These are phyloP conservation scores for Drosophila ustulata DNA, from an alignment of 2,888 invertebrate genomes.

Conservation along the genomic window DNA sequence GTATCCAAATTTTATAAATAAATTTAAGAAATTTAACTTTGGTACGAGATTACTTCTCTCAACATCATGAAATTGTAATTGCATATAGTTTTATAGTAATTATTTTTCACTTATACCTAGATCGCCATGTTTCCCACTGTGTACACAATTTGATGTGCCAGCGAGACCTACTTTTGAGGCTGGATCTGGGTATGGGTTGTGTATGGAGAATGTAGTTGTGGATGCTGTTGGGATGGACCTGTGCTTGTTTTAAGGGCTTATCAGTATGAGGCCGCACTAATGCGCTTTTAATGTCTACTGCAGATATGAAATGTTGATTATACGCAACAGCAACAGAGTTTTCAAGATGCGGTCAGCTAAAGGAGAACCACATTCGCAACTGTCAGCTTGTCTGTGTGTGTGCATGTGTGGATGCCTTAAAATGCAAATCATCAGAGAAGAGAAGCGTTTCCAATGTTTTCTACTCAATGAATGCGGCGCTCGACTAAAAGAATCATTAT, in stretches of 20 bases:
- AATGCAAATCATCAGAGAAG: constrained; percentile 65
- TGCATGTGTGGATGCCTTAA: constrained; percentile 28
- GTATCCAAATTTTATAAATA: too few relatives aligned
- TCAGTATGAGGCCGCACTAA: constrained; percentile 83
- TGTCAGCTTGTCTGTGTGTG: not conserved
- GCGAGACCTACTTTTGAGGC: constrained; percentile 25
- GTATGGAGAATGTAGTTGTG: not conserved
- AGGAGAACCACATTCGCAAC: not conserved
- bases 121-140: too few relatives aligned
- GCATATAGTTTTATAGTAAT: too few relatives aligned
- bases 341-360: constrained; percentile 19
- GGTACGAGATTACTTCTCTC: too few relatives aligned
- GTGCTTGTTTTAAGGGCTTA: constrained; percentile 60
- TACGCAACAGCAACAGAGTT: constrained; percentile 55
- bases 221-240: constrained; percentile 31
- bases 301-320: constrained; percentile 85
- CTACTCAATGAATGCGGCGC: constrained; percentile 48
- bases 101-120: too few relatives aligned
- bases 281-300: constrained; percentile 85
- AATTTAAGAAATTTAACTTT: too few relatives aligned
- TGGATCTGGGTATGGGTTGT: too few relatives aligned
- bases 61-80: too few relatives aligned
- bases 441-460: constrained; percentile 33
- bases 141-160: not conserved
- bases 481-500: not conserved